Base-by-base conservation (phyloP, 2,888 invertebrate genomes). In the Drosophila vallismaia region DNA sequence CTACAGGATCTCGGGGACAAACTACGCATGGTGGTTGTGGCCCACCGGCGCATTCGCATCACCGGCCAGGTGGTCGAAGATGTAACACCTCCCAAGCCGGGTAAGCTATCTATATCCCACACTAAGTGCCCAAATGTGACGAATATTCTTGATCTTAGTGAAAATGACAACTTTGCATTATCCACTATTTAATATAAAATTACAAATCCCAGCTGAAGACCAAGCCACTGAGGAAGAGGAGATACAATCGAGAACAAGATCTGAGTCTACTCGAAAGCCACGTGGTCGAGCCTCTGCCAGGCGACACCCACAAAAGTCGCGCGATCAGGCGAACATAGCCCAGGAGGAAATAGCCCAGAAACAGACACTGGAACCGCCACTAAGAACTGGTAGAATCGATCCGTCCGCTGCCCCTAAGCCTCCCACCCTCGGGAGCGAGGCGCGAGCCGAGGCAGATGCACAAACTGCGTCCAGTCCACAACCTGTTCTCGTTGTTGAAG, bases 1-100 rank as follows among this genome's bases (percentile, higher is more conserved):
- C 94, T 99, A 92, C 98, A 99, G 90, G 99, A 99, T 90, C 93
- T 98, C 90, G 98, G 97, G 5, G 97, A 97, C 88, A 95, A 95
- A 90, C 91, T 98, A 51, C 93, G 97, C 64, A 94, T 99, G 86
- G 97, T 99, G 4, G 96, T 99, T 7, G 97, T 98, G 95, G 99
- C 98, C 0, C 98, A 99, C 91, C 93, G 99, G 64, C 93, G 98
- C 74, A 96, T 97, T 40, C 94, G 94, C 90, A 95, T 97, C 33
- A 94, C 95, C 0, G 95, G 95, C 7, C 96, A 96, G 91, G 94
- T 97, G 76, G 91, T 95, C 75, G 97, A 97, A 77, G 95, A 95
- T 83, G 92, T 94, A 50, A 92, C 94, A 36, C 94, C 95, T 26
- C 50, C 81, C 2, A 79, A 82, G 31, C 63, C 78, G 77, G 88